These are phyloP conservation scores for Lysandra coridon DNA, from an alignment of 2,888 invertebrate genomes.

Conservation along the genomic window DNA sequence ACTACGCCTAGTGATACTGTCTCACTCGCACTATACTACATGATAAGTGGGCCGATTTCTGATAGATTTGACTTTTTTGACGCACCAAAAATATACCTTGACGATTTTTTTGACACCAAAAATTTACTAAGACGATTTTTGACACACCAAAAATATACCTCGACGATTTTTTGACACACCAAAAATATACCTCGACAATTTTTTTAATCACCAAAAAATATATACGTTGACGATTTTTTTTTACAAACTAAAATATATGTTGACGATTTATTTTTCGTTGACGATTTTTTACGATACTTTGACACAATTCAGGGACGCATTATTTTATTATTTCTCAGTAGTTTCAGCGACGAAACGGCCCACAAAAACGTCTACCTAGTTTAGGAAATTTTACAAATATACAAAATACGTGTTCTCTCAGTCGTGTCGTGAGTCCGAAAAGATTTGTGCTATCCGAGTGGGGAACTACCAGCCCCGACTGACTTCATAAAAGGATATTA, in stretches of 20 bases:
- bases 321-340: background rate
- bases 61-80: background rate
- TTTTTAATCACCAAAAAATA: background rate
- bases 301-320: background rate
- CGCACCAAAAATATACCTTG: background rate
- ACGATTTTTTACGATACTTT: background rate
- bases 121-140: background rate
- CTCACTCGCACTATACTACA: slow-evolving; percentile 65
- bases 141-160: background rate
- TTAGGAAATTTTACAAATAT: slow-evolving; percentile 62
- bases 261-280: background rate
- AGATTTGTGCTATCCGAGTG: slow-evolving; percentile 39
- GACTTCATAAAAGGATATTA: background rate
- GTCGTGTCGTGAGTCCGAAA: slow-evolving; percentile 45
- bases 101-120: background rate
- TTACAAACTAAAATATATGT: background rate
- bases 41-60: slow-evolving; percentile 52
- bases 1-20: slow-evolving; percentile 57
- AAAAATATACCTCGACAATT: background rate
- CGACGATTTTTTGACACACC: background rate
- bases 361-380: slow-evolving; percentile 45
- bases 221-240: background rate
- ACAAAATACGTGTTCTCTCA: slow-evolving; percentile 62
- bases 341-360: slow-evolving; percentile 44
- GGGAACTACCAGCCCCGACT: slow-evolving; percentile 31